These are phyloP conservation scores for Trichogramma dendrolimi DNA, from an alignment of 2,888 invertebrate species.

Conservation along the genomic window DNA sequence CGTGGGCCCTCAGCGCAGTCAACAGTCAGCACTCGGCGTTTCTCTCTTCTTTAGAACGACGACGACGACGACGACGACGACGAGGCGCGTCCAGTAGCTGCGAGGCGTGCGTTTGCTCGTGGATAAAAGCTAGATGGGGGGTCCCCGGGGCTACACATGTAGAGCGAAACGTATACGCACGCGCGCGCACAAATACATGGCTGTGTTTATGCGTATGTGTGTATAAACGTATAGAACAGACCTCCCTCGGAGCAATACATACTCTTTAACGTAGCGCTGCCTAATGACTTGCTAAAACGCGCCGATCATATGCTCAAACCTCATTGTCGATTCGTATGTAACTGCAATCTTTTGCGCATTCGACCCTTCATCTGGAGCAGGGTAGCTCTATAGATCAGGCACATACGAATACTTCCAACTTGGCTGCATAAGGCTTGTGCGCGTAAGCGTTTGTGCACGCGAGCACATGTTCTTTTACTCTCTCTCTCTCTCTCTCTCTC, in stretches of 20 bases:
- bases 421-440: not conserved
- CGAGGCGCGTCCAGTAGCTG: too few relatives aligned
- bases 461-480: not conserved
- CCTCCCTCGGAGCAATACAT: not conserved
- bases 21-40: conserved; percentile 1
- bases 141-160: conserved; percentile 32
- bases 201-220: too few relatives aligned
- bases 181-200: too few relatives aligned
- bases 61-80: too few relatives aligned
- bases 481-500: too few relatives aligned
- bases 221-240: not conserved
- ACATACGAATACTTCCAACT: too few relatives aligned
- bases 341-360: too few relatives aligned
- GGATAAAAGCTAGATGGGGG: conserved; percentile 51
- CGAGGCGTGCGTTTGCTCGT: conserved; percentile 34
- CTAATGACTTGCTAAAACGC: conserved; percentile 28
- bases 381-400: too few relatives aligned
- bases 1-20: not conserved
- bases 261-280: not conserved
- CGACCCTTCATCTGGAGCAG: too few relatives aligned
- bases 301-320: not conserved
- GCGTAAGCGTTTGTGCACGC: not conserved
- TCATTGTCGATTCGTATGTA: too few relatives aligned
- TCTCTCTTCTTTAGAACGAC: too few relatives aligned
- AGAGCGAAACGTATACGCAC: too few relatives aligned